Base-by-base conservation (phyloP, 2,888 invertebrate genomes). In the Auanema sp. region DNA sequence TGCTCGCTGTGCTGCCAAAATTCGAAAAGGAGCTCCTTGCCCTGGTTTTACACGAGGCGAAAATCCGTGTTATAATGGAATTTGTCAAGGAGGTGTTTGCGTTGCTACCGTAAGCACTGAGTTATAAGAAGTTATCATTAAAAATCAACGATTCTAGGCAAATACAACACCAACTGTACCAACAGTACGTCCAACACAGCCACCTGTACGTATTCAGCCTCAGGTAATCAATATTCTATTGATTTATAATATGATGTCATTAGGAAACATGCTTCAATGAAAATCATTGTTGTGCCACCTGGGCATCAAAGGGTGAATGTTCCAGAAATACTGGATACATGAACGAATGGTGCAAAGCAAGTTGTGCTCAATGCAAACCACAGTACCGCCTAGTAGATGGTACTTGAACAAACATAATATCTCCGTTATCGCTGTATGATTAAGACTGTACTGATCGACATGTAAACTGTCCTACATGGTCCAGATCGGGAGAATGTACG, bases 201-300 rank as follows among this genome's bases (percentile, higher is more conserved):
- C 71, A 14, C 18, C 33, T 11, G 33, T 65, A 12, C 14, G 43
- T 16, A 2, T 44, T 2, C 68, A 42, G 33, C 33, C 33, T 6
- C 60, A 25, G 18, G 18, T 64, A 21, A n/a, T 52, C 16, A 18
- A 18, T 25, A 25, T 23, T 25, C 33, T 33, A 33, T 33, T 47
- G 47, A 47, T 47, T 23, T 16, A 21, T 52, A 6, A 52, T n/a
- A 52, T 18, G 23, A 23, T 21, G 24, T 23, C 23, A n/a, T 56
- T 65, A 69, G 68, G 65, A 69, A 18, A 57, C 68, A 10, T 80
- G 80, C 58, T 80, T 67, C 71, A 80, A 80, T 58, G 80, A 79
- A 60, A 71, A 80, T 61, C 66, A 80, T 58, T 80, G 80, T 50
- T 80, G 80, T 61, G 59, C 61, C 24, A 64, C 66, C 52, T 80